A percentile compares a stretch with the other conserved stretches of the same genome.
Evolutionary conservation across 2,888 invertebrate genomes (phyloP).

Genomic region (Gymnoscelis rufifasciata): DNA sequence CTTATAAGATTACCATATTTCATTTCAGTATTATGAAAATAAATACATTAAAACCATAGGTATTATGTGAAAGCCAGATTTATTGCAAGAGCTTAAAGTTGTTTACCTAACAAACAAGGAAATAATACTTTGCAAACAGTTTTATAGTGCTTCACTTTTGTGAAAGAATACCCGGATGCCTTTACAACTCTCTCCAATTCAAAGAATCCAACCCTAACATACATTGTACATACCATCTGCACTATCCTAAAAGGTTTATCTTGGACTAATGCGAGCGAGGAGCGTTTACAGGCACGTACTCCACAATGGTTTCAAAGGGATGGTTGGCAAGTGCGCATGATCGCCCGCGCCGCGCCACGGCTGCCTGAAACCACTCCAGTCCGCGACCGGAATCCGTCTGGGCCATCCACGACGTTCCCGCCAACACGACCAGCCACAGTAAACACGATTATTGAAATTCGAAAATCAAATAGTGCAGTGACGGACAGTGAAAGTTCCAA

Average conservation of each 20-base stretch:
- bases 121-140: no score
- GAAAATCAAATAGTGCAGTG: conserved; percentile 27
- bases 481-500: conserved; percentile 42
- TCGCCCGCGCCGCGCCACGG: conserved; percentile 50
- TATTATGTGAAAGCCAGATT: no score
- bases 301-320: conserved; percentile 60
- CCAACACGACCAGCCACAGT: conserved; percentile 40
- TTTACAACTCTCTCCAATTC: not conserved
- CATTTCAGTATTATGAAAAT: no score
- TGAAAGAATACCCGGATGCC: not conserved
- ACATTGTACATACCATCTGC: conserved; percentile 29
- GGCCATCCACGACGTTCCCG: conserved; percentile 36
- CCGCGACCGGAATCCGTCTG: conserved; percentile 46
- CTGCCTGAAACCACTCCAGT: conserved; percentile 54
- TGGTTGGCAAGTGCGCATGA: conserved; percentile 67
- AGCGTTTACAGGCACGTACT: conserved; percentile 59
- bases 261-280: conserved; percentile 55
- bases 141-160: no score
- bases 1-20: not conserved
- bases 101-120: no score
- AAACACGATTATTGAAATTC: conserved; percentile 43
- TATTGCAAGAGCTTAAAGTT: no score
- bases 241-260: conserved; percentile 56
- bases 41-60: no score
- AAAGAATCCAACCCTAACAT: not conserved